Evolutionary conservation across 23 tunicate genomes (phyloP).

Genomic region (Oikopleura dioica): DNA sequence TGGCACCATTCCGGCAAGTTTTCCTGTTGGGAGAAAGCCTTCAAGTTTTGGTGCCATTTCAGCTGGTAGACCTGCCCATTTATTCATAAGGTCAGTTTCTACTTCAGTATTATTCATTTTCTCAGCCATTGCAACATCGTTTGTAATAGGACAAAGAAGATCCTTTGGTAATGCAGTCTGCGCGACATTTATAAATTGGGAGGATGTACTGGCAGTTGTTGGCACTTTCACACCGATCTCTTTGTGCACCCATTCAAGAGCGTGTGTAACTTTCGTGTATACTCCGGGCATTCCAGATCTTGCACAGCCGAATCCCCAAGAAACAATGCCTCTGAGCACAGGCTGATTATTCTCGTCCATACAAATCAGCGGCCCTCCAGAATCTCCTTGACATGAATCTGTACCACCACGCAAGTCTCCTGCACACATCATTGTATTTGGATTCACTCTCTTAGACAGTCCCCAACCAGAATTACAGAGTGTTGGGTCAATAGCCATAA

Average conservation of each 20-base stretch:
- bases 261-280: neutral
- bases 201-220: neutral
- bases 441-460: neutral
- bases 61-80: no score
- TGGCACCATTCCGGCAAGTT: no score
- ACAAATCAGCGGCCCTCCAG: slow-evolving; percentile 8
- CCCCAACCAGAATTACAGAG: slow-evolving; percentile 8
- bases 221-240: neutral
- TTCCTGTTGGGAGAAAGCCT: no score
- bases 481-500: neutral
- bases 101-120: no score
- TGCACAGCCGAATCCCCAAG: slow-evolving; percentile 8
- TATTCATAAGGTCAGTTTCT: no score
- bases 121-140: no score
- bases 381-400: slow-evolving; percentile 6
- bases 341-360: neutral
- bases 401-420: neutral
- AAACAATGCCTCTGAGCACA: neutral
- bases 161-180: neutral
- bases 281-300: slow-evolving; percentile 12
- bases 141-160: neutral
- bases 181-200: neutral
- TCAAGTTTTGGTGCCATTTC: no score
- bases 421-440: slow-evolving; percentile 2
- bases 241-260: neutral